Evolutionary conservation across 2,797 vertebrate genomes (phyloP), one percentile per base, ranked within the genome.

Genomic region (Mallotus villosus): DNA sequence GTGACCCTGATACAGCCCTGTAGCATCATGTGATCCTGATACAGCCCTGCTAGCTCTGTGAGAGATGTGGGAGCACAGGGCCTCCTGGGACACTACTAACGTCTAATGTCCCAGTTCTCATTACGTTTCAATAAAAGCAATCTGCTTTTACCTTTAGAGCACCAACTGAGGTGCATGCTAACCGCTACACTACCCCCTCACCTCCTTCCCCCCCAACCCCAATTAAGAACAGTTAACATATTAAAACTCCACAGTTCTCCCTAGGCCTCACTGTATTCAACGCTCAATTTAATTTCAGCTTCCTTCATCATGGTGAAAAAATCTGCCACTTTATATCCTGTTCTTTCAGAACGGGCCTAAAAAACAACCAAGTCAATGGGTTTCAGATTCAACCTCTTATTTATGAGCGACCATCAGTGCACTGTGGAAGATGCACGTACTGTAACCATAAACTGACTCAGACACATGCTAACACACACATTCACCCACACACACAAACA

Each of bases 121-220:
- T 91, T 90, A 90, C 88, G 87, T 88, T 91, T 89, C 90, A 90
- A 90, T 90, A 90, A 90, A 89, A 85, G 80, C 89, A 88, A 90
- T 88, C 87, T 89, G 87, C 86, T 89, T 69, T 90, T 91, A 91
- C 89, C 88, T 91, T 90, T 90, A 86, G 86, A 90, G 89, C 82
- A 78, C 70, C 88, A 86, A 90, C 89, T 88, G 87, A 85, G 88
- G 86, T 88, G 88, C 84, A 88, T 88, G 88, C 87, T 90, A 89
- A 87, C 85, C 86, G 86, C 84, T 82, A 82, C 75, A 84, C 83
- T 78, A 77, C 79, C 84, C 89, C 85, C 75, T 90, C 87, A 89
- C 83, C 76, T 83, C 82, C 84, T 90, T 84, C 75, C 89, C 86
- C 86, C 89, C 84, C 77, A 84, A 82, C 87, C 84, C 85, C 87